phyloP scores from a whole-genome alignment of 2,113 vertebrate species.

The Arizona elegans region DNA sequence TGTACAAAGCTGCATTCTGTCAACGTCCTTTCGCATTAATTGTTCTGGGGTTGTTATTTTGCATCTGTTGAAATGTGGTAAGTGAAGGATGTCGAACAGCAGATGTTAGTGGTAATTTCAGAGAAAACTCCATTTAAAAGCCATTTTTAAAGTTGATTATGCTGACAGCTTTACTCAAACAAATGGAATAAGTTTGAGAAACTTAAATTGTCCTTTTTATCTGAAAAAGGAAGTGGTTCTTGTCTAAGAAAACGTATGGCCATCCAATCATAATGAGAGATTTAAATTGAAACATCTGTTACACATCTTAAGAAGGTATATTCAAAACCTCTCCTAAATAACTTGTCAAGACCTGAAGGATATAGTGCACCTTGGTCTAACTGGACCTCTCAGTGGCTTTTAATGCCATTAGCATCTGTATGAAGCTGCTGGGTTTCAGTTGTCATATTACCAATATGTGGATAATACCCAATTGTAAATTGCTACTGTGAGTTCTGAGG shows the following conservation, averaged over 20 bases:
- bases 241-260: neutral
- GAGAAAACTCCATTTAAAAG: constrained; percentile 4
- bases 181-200: neutral
- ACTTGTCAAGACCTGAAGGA: neutral
- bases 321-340: neutral
- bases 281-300: neutral
- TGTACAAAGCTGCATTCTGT: neutral
- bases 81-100: constrained; percentile 12
- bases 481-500: neutral
- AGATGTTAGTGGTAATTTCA: constrained; percentile 17
- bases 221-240: neutral
- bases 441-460: neutral
- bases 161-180: neutral
- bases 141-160: constrained; percentile 2
- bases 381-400: neutral
- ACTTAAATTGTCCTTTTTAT: constrained; percentile 5
- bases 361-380: neutral
- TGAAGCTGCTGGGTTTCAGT: neutral
- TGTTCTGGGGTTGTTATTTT: neutral
- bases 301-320: neutral
- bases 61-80: constrained; percentile 13
- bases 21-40: neutral
- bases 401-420: neutral
- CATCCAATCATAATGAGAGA: neutral
- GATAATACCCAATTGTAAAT: neutral